Percentiles rank a stretch among this genome's conserved stretches.
phyloP scores from a whole-genome alignment of 2,888 invertebrate genomes.

The Cheilosia vernalis region DNA sequence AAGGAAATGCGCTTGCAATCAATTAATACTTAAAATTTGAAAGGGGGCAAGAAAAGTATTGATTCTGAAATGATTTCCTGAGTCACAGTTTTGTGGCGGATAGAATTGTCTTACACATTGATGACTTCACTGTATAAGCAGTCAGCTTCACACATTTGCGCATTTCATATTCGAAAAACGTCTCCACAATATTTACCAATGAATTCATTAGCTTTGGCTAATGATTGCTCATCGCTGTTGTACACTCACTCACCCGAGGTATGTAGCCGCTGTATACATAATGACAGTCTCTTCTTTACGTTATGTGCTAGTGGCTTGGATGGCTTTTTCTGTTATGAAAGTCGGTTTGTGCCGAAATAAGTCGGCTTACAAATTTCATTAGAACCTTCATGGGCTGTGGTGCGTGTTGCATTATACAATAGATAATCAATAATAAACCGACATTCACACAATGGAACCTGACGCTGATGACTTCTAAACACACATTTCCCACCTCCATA shows the following conservation, averaged over 20 bases:
- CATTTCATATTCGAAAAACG: slow-evolving; percentile 56
- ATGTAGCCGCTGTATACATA: background rate
- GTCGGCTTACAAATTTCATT: slow-evolving; percentile 12
- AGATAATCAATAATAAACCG: slow-evolving; percentile 26
- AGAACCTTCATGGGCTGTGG: slow-evolving; percentile 51
- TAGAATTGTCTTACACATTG: slow-evolving; percentile 47
- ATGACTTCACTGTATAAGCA: slow-evolving; percentile 54
- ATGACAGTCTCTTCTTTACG: background rate
- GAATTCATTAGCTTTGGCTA: slow-evolving; percentile 30
- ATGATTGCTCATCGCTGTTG: slow-evolving; percentile 45
- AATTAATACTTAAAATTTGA: slow-evolving; percentile 13
- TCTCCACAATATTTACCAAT: slow-evolving; percentile 42
- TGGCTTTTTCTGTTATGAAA: slow-evolving; percentile 20
- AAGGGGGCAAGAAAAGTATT: slow-evolving; percentile 26
- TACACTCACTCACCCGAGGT: background rate
- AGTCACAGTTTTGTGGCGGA: background rate
- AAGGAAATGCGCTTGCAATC: slow-evolving; percentile 23
- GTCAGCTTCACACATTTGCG: slow-evolving; percentile 39
- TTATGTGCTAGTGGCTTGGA: slow-evolving; percentile 12
- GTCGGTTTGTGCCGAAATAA: slow-evolving; percentile 9
- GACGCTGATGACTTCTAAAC: no score
- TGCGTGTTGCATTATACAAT: slow-evolving; percentile 38
- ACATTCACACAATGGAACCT: no score
- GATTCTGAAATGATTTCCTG: slow-evolving; percentile 38
- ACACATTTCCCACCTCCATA: no score